Evolutionary conservation across 2,113 vertebrate species (phyloP), one percentile per base, ranked within the genome.

Genomic region (Apodemus speciosus): DNA sequence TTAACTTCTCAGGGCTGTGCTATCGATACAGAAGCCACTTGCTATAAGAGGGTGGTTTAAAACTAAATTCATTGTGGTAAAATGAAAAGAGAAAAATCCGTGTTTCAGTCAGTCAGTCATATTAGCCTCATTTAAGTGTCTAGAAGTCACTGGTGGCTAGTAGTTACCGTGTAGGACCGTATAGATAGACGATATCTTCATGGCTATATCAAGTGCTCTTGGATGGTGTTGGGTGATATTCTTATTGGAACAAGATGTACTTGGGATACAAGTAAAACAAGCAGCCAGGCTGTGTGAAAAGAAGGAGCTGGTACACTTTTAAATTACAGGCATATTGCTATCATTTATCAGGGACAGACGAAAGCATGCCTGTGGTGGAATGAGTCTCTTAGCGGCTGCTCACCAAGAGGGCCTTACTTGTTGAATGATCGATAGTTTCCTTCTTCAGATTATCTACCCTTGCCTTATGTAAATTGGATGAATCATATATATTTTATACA

Each of bases 381-480:
- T 6, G 1, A 1, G 35, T 84, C 32, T 53, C 73, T 38, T 3
- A n/a, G n/a, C 10, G 85, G 60, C 68, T 89, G 77, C 30, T 93
- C 25, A 21, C 4, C n/a, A 64, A 60, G 43, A 32, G 10, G n/a
- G 15, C 32, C 79, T 91, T 80, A 90, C 38, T 89, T 97, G 94
- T 81, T 89, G 80, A 95, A 95, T 9, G 23, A 56, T 18, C 88
- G 53, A 13, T 46, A 85, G 46, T 92, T 88, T 93, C 86, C 91
- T 53, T 84, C 40, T 92, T 94, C 46, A 75, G 51, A 43, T 79
- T 2, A 1, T 23, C 49, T 38, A 1, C 75, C 46, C 83, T 51
- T 49, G 83, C 20, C 69, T 95, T 62, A 90, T 85, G 43, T 9
- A 15, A 72, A 71, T 49, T 91, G 75, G 53, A 95, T 53, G 88